Conservation (phyloP, 2,797 vertebrate species). For the Pangasius djambal region DNA sequence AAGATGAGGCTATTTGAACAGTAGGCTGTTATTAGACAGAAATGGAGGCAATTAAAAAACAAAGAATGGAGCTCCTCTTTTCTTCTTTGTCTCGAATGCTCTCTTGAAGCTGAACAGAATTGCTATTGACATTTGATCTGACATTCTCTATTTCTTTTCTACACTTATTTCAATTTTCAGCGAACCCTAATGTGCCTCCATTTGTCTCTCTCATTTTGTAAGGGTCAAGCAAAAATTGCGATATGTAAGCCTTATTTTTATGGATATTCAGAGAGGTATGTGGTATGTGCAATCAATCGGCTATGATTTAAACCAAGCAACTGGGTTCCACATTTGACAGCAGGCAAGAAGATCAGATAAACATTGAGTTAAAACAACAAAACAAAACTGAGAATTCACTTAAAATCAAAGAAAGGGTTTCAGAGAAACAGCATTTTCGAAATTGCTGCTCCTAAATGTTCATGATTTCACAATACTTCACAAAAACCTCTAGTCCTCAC, state of each 20-base stretch:
- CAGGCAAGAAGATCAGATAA: neutral
- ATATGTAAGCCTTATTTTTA: neutral
- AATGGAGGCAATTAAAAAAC: constrained; percentile 35
- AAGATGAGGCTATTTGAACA: constrained; percentile 47
- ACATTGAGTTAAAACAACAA: neutral
- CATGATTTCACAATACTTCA: neutral
- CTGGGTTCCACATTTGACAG: neutral
- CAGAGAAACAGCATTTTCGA: neutral
- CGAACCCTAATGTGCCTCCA: neutral
- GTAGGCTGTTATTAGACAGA: constrained; percentile 53
- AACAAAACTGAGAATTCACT: neutral
- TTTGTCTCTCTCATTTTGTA: neutral
- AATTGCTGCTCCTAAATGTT: neutral
- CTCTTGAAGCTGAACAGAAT: constrained; percentile 43
- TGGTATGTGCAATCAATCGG: neutral
- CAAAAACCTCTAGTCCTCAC: neutral
- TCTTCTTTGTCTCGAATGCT: constrained; percentile 23
- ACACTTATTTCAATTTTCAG: constrained; percentile 18
- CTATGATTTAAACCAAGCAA: neutral
- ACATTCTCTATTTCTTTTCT: constrained; percentile 1
- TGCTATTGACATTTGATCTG: constrained; percentile 37
- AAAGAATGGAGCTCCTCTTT: constrained; percentile 29
- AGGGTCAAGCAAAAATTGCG: constrained; percentile 2
- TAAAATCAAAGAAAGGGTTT: neutral
- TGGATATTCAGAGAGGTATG: neutral